These are phyloP conservation scores for Calidris pygmaea DNA, from an alignment of 2,113 vertebrate species.

Conservation along the genomic window DNA sequence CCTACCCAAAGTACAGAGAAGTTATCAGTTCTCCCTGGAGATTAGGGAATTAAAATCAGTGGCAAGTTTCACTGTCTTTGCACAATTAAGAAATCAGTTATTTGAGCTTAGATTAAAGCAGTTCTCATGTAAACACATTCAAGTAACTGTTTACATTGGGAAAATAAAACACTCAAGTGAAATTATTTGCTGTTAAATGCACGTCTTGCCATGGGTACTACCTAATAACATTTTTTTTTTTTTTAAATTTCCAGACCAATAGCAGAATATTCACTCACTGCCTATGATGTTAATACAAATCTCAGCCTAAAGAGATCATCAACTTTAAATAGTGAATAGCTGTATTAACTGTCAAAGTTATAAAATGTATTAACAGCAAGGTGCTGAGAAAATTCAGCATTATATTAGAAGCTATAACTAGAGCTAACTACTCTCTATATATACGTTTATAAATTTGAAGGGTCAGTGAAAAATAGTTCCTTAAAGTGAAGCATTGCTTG, in stretches of 20 bases:
- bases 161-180: not conserved
- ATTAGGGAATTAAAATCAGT: not conserved
- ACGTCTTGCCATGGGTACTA: not conserved
- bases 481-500: not conserved
- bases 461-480: not conserved
- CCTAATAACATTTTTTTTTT: not conserved
- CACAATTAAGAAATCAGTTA: not conserved
- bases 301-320: not conserved
- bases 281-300: not conserved
- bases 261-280: not conserved
- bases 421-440: not conserved
- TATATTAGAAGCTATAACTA: not conserved
- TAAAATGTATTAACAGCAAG: not conserved
- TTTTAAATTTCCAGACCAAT: not conserved
- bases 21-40: not conserved
- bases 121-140: not conserved
- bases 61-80: not conserved
- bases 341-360: not conserved
- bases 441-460: not conserved
- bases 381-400: not conserved
- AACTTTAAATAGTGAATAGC: not conserved
- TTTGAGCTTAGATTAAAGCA: not conserved
- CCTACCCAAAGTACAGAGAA: not conserved
- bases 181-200: not conserved
- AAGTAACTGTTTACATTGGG: not conserved